Evolutionary conservation across 2,888 invertebrate species (phyloP).

Genomic region (Hypomecis punctinalis): DNA sequence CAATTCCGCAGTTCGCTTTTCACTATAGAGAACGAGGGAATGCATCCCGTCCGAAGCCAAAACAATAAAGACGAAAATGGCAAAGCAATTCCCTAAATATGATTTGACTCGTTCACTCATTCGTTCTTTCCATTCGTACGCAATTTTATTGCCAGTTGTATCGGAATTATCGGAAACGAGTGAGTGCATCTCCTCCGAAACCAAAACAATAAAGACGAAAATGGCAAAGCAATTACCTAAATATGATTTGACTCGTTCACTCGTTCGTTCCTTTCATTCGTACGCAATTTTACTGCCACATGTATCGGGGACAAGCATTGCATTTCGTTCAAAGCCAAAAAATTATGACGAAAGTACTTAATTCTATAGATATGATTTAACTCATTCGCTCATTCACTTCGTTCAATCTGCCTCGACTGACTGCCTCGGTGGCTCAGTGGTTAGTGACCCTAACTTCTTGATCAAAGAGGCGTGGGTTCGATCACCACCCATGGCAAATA

Average conservation of each 20-base stretch:
- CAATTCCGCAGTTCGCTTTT: neutral
- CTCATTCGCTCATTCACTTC: too few species aligned
- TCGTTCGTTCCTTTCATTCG: constrained; percentile 46
- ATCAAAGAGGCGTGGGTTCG: too few species aligned
- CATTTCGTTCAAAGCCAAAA: too few species aligned
- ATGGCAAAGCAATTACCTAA: constrained; percentile 42
- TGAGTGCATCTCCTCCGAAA: constrained; percentile 1
- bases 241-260: constrained; percentile 49
- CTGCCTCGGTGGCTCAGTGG: too few species aligned
- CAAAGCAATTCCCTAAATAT: constrained; percentile 46
- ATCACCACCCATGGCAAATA: too few species aligned
- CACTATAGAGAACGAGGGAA: neutral
- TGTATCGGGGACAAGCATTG: too few species aligned
- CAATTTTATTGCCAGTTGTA: too few species aligned
- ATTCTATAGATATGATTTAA: too few species aligned
- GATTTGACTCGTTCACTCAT: constrained; percentile 48
- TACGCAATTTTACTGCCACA: too few species aligned
- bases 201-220: constrained; percentile 38
- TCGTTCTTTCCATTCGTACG: constrained; percentile 43
- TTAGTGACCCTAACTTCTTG: too few species aligned
- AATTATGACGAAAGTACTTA: too few species aligned
- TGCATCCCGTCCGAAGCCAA: constrained; percentile 5
- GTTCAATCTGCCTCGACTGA: too few species aligned
- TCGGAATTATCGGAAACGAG: neutral
- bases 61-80: constrained; percentile 35